phyloP scores from a whole-genome alignment of 1,140 invertebrate species.

The Drosophila fuyamai region DNA sequence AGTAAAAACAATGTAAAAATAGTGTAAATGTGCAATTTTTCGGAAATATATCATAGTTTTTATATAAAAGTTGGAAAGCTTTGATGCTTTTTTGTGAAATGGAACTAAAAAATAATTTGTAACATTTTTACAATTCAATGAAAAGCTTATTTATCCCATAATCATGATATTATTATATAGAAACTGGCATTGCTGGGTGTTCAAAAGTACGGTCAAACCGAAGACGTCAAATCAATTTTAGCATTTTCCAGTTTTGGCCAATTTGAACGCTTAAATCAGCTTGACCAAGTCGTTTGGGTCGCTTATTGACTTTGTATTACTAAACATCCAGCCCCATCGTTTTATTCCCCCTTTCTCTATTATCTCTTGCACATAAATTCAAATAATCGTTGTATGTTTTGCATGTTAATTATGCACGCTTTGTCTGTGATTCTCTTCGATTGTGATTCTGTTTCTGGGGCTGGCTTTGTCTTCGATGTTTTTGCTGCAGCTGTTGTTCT shows the following conservation, averaged over 20 bases:
- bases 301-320: slow-evolving; percentile 12
- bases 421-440: slow-evolving; percentile 20
- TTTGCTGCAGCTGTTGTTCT: slow-evolving; percentile 27
- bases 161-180: too few species aligned
- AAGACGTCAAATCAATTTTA: slow-evolving; percentile 1
- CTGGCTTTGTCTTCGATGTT: slow-evolving; percentile 26
- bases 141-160: too few species aligned
- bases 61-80: too few species aligned
- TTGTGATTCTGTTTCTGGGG: slow-evolving; percentile 35
- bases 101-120: too few species aligned
- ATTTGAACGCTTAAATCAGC: background rate
- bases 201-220: rapidly evolving
- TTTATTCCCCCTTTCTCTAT: background rate
- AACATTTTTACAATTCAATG: too few species aligned
- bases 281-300: slow-evolving; percentile 10
- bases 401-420: slow-evolving; percentile 73
- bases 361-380: slow-evolving; percentile 48
- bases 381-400: slow-evolving; percentile 77
- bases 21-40: background rate
- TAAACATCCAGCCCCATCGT: slow-evolving; percentile 6
- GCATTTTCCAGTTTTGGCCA: slow-evolving; percentile 3
- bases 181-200: background rate
- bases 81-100: too few species aligned
- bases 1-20: slow-evolving; percentile 3
- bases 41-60: background rate